Conservation (phyloP, 2,797 vertebrate species). For the Takifugu rubripes region DNA sequence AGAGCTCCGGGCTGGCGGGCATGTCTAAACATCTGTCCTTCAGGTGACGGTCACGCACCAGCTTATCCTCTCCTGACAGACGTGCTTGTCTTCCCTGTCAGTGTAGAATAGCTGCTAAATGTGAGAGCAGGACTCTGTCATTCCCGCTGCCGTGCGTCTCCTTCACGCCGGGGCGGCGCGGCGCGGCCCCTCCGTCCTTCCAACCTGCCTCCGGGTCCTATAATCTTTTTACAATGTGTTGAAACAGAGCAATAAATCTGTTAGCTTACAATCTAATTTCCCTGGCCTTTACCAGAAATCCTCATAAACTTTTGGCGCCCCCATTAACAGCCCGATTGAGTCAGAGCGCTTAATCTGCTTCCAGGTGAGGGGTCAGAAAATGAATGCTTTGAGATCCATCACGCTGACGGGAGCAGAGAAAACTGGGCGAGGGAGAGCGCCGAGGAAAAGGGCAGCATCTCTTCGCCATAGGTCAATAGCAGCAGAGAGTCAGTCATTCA, state of each 20-base stretch:
- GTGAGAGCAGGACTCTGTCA: constrained; percentile 47
- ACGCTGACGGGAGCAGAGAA: constrained; percentile 97
- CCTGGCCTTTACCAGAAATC: constrained; percentile 99
- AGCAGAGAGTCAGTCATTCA: constrained; percentile 97
- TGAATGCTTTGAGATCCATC: constrained; percentile 99
- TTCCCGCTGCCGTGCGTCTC: constrained; percentile 36
- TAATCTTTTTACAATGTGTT: constrained; percentile 97
- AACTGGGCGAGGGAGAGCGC: constrained; percentile 91
- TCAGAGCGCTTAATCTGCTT: constrained; percentile 98
- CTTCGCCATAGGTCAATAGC: constrained; percentile 98
- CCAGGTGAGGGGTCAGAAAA: constrained; percentile 98
- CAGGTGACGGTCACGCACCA: constrained; percentile 40
- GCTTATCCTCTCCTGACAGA: constrained; percentile 52
- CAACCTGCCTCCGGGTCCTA: constrained; percentile 81
- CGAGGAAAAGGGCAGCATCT: constrained; percentile 96
- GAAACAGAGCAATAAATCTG: constrained; percentile 99
- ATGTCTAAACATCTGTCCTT: constrained; percentile 57
- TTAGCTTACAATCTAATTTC: constrained; percentile 99
- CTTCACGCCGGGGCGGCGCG: constrained; percentile 52
- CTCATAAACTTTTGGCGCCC: constrained; percentile 94
- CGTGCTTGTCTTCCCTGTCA: constrained; percentile 73
- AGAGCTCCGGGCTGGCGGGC: constrained; percentile 4
- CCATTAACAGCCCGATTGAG: constrained; percentile 93
- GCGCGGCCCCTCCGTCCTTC: constrained; percentile 52
- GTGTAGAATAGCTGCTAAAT: constrained; percentile 62